Conservation (phyloP, 2,888 invertebrate genomes). For the Caenorhabditis virilis region DNA sequence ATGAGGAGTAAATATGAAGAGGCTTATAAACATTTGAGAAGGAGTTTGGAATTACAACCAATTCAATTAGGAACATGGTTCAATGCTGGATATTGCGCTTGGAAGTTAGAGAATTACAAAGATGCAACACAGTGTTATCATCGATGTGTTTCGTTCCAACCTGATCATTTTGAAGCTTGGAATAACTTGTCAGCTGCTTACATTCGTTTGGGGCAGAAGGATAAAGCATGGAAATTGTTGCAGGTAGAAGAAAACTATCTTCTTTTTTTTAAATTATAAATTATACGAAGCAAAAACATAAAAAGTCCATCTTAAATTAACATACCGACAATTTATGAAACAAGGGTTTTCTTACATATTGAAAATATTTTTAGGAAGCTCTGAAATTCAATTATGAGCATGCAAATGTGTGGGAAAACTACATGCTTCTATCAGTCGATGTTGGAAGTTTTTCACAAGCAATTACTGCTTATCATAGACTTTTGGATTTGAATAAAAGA, state of each 20-base stretch:
- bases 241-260: constrained; percentile 31
- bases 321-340: neutral
- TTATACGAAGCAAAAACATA: no score
- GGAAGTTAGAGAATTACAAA: constrained; percentile 61
- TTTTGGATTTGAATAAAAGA: constrained; percentile 77
- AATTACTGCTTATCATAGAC: constrained; percentile 82
- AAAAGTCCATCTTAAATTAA: neutral
- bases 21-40: constrained; percentile 65
- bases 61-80: constrained; percentile 62
- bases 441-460: constrained; percentile 78
- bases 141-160: constrained; percentile 62
- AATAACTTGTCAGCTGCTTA: constrained; percentile 94
- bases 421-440: constrained; percentile 84
- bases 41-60: constrained; percentile 65
- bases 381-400: constrained; percentile 85
- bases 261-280: neutral
- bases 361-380: constrained; percentile 84
- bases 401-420: constrained; percentile 96
- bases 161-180: constrained; percentile 88
- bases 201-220: constrained; percentile 83
- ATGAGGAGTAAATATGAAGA: constrained; percentile 73
- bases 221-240: constrained; percentile 65
- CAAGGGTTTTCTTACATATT: neutral
- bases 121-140: constrained; percentile 47
- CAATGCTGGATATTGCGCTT: constrained; percentile 63